Base-by-base conservation (phyloP, 1,140 invertebrate genomes). In the Heliconius melpomene region DNA sequence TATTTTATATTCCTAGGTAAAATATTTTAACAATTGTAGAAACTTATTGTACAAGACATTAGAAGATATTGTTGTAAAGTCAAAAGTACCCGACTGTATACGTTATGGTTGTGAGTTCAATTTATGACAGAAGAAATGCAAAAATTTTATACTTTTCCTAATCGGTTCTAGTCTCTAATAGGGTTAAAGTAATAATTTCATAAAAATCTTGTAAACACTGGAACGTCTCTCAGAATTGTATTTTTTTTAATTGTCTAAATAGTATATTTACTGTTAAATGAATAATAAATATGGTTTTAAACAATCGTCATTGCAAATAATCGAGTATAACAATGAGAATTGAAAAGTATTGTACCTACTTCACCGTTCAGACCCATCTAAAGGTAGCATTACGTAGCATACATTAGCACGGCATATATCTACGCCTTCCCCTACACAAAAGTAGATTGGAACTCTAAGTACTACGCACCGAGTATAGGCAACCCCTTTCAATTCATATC, bases 381-480 rank as follows among this genome's bases (percentile, higher is more conserved):
- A 26, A 29, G 60, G 60, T 66, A 66, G 11, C 26, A 13, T 13
- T 66, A 66, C 23, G 60, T 5, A 66, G 60, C 60, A 66, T 66
- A 66, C 60, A 66, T 26, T 66, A 66, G 26, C 26, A 29, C 11
- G 23, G 60, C 26, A 66, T 29, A 66, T 66, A 13, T 66, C 26
- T 29, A 29, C 23, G n/a, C 60, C 26, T 29, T 16, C 60, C 54
- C 54, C 54, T 60, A 60, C 23, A 66, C n/a, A 29, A 66, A 29
- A 66, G 60, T 66, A 26, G 60, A 66, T 66, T 66, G 60, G 60
- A 66, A 26, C 26, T 66, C 23, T 66, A 29, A 66, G 60, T 66
- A 66, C 23, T 66, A 66, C 23, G 60, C 60, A 66, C 9, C 9
- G 60, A 26, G 60, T 66, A 66, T 26, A 26, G 60, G 54, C 54